Evolutionary conservation across 2,888 invertebrate species (phyloP), one percentile per base, ranked within the genome.

Genomic region (Molorchus minor): DNA sequence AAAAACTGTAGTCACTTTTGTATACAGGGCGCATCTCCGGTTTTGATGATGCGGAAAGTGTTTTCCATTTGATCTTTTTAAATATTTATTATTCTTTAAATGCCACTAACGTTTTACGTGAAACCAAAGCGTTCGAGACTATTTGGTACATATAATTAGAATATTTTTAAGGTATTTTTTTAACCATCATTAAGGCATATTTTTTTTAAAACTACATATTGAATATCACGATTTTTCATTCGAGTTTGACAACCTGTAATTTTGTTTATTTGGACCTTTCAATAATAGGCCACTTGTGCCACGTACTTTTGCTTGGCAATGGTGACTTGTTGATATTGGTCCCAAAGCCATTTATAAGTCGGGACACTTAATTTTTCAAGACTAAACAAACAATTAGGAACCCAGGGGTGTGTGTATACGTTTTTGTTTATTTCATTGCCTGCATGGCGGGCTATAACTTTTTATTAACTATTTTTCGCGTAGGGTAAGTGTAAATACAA

Each of bases 231-330:
- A 47, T 47, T 35, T 47, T 47, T 47, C 47, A 47, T 20, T 15
- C n/a, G 2, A 4, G 19, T 33, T 10, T 35, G 47, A 47, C 47
- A 47, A 30, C 47, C 4, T 35, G 35, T 47, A 19, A 47, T 35
- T 35, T 47, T 47, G 33, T 47, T 47, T 47, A 47, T 35, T 15
- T 35, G 15, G 35, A 47, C 47, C 19, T 10, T 47, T 47, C 47
- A 47, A 47, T n/a, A n/a, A n/a, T 47, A 47, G 47, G 35, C 35
- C 12, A 47, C 17, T 47, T 12, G 35, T 35, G n/a, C 33, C 33
- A 33, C 10, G n/a, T n/a, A n/a, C n/a, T n/a, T n/a, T 7, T 33
- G 33, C 33, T 33, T 33, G 33, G 12, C 33, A 12, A n/a, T 33
- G 12, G 33, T 33, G 12, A 3, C 12, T 33, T 33, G n/a, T 33